Evolutionary conservation across 1,140 invertebrate species (phyloP).

Genomic region (Drosophila ficusphila): DNA sequence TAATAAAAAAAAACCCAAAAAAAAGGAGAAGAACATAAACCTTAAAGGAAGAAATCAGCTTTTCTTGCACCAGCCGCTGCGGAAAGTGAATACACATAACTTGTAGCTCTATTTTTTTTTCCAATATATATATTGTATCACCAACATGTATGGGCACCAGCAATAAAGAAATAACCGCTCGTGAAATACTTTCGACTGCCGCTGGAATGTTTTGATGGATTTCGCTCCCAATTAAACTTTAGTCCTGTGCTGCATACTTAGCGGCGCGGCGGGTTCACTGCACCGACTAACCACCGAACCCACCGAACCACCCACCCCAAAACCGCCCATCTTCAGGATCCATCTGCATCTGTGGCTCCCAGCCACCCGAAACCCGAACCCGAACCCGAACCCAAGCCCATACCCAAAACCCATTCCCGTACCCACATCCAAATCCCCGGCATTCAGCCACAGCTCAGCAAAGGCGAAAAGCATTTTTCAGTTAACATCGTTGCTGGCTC

Average conservation of each 20-base stretch:
- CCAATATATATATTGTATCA: neutral
- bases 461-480: slow-evolving; percentile 74
- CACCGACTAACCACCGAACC: slow-evolving; percentile 50
- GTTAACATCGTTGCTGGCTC: slow-evolving; percentile 73
- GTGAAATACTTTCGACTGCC: slow-evolving; percentile 16
- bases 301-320: slow-evolving; percentile 14
- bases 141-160: neutral
- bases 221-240: slow-evolving; percentile 60
- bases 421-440: slow-evolving; percentile 25
- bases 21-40: neutral
- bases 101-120: neutral
- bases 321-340: slow-evolving; percentile 7
- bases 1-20: neutral
- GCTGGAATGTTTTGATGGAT: slow-evolving; percentile 23
- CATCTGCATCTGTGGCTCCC: slow-evolving; percentile 9
- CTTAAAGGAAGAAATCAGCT: neutral
- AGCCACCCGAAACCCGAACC: slow-evolving; percentile 11
- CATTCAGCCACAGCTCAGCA: slow-evolving; percentile 52
- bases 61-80: neutral
- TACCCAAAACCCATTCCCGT: slow-evolving; percentile 14
- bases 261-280: slow-evolving; percentile 62
- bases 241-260: slow-evolving; percentile 63
- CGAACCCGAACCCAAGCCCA: slow-evolving; percentile 18
- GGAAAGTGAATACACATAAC: neutral
- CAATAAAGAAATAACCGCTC: slow-evolving; percentile 15